These are phyloP conservation scores for Polyommatus icarus DNA, from an alignment of 2,888 invertebrate species.

Conservation along the genomic window DNA sequence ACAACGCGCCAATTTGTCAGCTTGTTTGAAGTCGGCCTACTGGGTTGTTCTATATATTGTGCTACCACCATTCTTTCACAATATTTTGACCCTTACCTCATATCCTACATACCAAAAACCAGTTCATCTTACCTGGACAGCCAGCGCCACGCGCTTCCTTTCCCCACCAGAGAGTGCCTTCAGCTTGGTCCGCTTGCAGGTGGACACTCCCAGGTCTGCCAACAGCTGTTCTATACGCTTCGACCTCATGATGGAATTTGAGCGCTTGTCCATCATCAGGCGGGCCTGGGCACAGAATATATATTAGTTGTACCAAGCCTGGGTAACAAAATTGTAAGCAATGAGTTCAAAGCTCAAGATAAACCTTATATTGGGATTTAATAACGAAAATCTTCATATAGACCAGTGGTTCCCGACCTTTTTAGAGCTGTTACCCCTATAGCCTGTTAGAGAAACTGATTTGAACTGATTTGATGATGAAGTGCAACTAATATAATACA, in stretches of 20 bases:
- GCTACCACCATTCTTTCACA: not conserved
- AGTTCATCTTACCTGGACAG: constrained; percentile 84
- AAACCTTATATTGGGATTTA: too few relatives aligned
- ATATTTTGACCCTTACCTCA: not conserved
- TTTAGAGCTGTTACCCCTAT: too few relatives aligned
- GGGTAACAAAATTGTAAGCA: not conserved
- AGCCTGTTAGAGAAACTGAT: too few relatives aligned
- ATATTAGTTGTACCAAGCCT: too few relatives aligned
- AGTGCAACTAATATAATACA: too few relatives aligned
- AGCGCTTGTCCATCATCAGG: constrained; percentile 85
- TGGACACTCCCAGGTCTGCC: constrained; percentile 85
- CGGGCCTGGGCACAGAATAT: constrained; percentile 87
- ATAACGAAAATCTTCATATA: too few relatives aligned
- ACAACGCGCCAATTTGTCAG: too few relatives aligned
- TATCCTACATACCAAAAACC: not conserved
- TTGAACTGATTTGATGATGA: too few relatives aligned
- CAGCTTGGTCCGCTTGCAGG: constrained; percentile 85
- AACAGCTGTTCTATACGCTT: constrained; percentile 70
- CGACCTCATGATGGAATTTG: constrained; percentile 59
- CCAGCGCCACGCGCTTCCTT: constrained; percentile 90
- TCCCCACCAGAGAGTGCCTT: constrained; percentile 94
- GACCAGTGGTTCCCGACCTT: too few relatives aligned
- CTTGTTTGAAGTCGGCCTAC: too few relatives aligned
- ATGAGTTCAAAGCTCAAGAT: too few relatives aligned
- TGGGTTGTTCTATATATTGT: too few relatives aligned